Base-by-base conservation (phyloP, 2,888 invertebrate species). In the Volucella zonaria region DNA sequence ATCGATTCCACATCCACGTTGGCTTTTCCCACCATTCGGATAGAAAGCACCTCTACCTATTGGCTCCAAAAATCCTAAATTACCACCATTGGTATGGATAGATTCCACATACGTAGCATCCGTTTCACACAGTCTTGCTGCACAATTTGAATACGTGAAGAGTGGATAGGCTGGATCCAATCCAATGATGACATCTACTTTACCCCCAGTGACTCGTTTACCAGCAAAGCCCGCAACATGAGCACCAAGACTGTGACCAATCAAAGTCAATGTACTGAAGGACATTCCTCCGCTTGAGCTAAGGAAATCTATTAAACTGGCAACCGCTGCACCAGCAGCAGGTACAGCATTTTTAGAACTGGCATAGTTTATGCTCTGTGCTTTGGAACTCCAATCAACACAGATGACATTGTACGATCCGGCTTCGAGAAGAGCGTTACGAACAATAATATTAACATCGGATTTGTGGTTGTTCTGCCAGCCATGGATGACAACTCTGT, bases 191-290 rank as follows among this genome's bases (percentile, higher is more conserved):
- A 93, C 92, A 82, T 93, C 92, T 38, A 93, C 92, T 18, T 92
- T 93, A 61, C 94, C 94, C 88, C 92, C 89, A 75, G 91, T 92
- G 0, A 93, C 92, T 87, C 92, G 92, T 73, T 93, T 94, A 0
- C 93, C 94, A 52, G 94, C 92, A 82, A 93, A 93, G 2, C 94
- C 93, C 59, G 93, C 92, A 8, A 93, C 93, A 88, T 94, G 93
- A 8, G 93, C 93, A 3, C 94, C 94, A 71, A 94, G 91, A 87
- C 94, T 94, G 82, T 94, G 93, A 0, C 93, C 94, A 52, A 93
- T 93, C 4, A 89, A 40, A 92, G 92, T 88, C 91, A 93, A 82
- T 91, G 89, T 0, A 91, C 93, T 11, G 92, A 92, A 68, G 90
- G 90, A 8, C 91, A 92, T 6, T 91, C 92, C 40, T 92, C 92